Percentiles rank a stretch among this genome's conserved stretches.
These are phyloP conservation scores for Festucalex cinctus DNA, from an alignment of 2,113 vertebrate species.

Conservation along the genomic window DNA sequence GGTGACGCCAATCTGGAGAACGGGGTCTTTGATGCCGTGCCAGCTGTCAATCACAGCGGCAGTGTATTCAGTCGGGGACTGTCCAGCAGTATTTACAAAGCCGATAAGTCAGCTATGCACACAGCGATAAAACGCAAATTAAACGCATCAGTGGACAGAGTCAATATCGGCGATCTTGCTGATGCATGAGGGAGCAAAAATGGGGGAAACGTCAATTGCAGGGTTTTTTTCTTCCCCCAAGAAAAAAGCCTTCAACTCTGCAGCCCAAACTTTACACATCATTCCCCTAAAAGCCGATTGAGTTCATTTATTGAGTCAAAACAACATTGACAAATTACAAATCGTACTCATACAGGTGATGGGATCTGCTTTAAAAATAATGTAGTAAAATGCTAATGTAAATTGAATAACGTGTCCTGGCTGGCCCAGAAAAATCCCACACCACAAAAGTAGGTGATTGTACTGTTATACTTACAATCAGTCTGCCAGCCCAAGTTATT, in stretches of 20 bases:
- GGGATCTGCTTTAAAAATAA: not conserved
- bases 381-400: not conserved
- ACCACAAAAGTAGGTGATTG: too few species aligned
- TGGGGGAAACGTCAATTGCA: conserved; percentile 15
- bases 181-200: conserved; percentile 2
- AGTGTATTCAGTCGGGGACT: not conserved
- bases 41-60: conserved; percentile 25
- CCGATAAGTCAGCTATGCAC: not conserved
- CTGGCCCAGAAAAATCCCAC: not conserved
- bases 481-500: not conserved
- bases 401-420: not conserved
- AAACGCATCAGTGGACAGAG: not conserved
- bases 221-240: not conserved
- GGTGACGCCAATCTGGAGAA: not conserved
- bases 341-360: not conserved
- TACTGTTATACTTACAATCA: not conserved
- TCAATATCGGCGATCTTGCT: not conserved
- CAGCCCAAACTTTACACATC: conserved; percentile 35
- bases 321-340: not conserved
- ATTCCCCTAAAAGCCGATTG: conserved; percentile 23
- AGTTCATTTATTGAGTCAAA: not conserved
- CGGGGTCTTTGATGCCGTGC: conserved; percentile 9
- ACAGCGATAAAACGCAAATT: conserved; percentile 4
- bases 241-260: conserved; percentile 4
- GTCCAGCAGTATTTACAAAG: conserved; percentile 11